These are phyloP conservation scores for Protobothrops mucrosquamatus DNA, from an alignment of 2,113 vertebrate species.

Conservation along the genomic window DNA sequence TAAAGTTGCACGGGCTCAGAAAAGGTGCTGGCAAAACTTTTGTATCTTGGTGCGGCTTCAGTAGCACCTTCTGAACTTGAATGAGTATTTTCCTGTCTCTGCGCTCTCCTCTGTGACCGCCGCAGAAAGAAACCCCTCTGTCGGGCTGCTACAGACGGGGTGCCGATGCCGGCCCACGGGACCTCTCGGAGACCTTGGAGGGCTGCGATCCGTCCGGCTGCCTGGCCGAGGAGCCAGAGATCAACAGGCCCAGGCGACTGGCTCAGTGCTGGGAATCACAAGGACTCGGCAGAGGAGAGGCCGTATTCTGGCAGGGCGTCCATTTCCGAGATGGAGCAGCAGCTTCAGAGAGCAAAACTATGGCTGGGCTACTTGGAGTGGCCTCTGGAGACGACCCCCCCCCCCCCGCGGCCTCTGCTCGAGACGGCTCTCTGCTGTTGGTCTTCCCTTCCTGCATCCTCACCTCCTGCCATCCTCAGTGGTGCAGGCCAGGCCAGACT, in stretches of 20 bases:
- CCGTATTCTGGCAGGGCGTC: neutral
- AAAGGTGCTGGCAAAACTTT: neutral
- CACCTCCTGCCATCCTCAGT: neutral
- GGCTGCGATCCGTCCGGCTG: neutral
- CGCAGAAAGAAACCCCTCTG: neutral
- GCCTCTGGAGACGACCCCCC: neutral
- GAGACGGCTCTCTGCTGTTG: neutral
- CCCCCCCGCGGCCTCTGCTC: neutral
- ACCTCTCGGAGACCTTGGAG: neutral
- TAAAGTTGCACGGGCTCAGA: fast-evolving
- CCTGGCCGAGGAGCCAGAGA: too few relatives aligned
- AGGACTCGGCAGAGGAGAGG: neutral
- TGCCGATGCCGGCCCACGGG: neutral
- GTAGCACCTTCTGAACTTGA: neutral
- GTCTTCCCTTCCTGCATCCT: neutral
- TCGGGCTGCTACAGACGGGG: neutral
- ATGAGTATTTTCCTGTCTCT: neutral
- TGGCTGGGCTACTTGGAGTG: neutral
- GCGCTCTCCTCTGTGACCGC: neutral
- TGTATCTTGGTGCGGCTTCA: neutral
- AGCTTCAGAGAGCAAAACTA: neutral
- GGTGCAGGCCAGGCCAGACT: neutral
- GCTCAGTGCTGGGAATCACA: neutral
- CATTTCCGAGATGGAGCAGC: neutral
- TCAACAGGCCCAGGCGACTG: too few relatives aligned